Evolutionary conservation across 1,140 invertebrate species (phyloP).

Genomic region (Metaphire vulgaris): DNA sequence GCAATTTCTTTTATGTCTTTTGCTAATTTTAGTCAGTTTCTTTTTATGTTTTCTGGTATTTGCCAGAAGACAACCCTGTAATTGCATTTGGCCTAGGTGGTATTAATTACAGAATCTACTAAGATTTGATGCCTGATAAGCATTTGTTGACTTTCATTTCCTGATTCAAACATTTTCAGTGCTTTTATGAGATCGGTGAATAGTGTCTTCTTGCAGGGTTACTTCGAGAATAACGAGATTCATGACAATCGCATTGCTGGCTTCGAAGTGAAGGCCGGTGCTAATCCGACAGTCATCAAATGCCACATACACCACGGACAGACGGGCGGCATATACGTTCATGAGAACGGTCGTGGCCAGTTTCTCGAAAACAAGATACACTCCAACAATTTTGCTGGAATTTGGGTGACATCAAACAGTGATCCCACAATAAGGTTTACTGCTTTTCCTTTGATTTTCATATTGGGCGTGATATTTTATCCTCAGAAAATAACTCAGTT

Average conservation of each 20-base stretch:
- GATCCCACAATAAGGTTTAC: conserved; percentile 81
- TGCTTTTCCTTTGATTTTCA: neutral
- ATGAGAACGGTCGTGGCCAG: conserved; percentile 92
- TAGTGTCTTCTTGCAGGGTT: conserved; percentile 72
- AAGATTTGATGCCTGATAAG: no score
- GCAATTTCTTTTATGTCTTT: no score
- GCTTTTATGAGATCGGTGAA: no score
- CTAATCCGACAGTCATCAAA: conserved; percentile 93
- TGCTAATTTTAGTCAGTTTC: no score
- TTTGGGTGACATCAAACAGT: conserved; percentile 98
- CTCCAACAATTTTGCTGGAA: conserved; percentile 80
- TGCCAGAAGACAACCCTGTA: no score
- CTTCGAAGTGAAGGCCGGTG: conserved; percentile 97
- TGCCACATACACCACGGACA: conserved; percentile 98
- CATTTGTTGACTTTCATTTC: no score
- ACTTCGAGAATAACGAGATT: conserved; percentile 97
- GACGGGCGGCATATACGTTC: conserved; percentile 96
- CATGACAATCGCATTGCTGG: conserved; percentile 97
- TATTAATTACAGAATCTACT: no score
- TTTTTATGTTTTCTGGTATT: no score
- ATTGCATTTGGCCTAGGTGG: no score
- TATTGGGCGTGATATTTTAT: no score
- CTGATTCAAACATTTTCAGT: no score
- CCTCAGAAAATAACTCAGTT: no score
- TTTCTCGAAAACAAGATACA: conserved; percentile 99